phyloP scores from a whole-genome alignment of 2,888 invertebrate species.

The Sarcophaga variegata region DNA sequence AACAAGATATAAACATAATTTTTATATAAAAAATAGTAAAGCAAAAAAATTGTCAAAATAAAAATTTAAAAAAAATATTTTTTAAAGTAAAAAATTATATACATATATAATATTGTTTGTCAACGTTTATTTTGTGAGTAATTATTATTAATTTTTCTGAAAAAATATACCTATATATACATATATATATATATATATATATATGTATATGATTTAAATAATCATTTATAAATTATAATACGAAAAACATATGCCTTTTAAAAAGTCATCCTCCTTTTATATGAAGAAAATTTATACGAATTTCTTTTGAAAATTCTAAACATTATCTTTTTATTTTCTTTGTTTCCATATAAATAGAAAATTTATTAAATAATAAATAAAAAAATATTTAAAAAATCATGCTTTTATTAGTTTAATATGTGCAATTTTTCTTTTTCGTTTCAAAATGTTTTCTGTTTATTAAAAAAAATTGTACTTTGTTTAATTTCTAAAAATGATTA shows the following conservation, averaged over 20 bases:
- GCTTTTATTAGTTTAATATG: slow-evolving; percentile 70
- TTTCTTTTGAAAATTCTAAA: slow-evolving; percentile 68
- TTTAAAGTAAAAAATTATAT: slow-evolving; percentile 47
- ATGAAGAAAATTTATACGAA: slow-evolving; percentile 54
- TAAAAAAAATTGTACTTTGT: slow-evolving; percentile 63
- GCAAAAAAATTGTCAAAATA: slow-evolving; percentile 62
- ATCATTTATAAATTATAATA: slow-evolving; percentile 55
- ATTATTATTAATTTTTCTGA: slow-evolving; percentile 11
- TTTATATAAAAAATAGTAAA: slow-evolving; percentile 58
- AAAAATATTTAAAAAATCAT: slow-evolving; percentile 49
- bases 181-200: neutral
- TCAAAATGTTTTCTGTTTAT: slow-evolving; percentile 53
- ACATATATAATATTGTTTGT: slow-evolving; percentile 52
- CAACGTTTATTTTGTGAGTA: slow-evolving; percentile 53
- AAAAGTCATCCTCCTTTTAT: slow-evolving; percentile 63
- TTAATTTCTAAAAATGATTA: slow-evolving; percentile 51
- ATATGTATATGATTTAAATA: slow-evolving; percentile 52
- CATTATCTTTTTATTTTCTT: slow-evolving; percentile 27
- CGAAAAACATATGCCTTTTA: slow-evolving; percentile 57
- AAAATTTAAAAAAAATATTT: slow-evolving; percentile 54
- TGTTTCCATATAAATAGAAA: slow-evolving; percentile 65
- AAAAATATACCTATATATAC: slow-evolving; percentile 34
- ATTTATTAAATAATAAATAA: slow-evolving; percentile 58
- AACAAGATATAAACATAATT: slow-evolving; percentile 55
- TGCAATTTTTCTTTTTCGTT: slow-evolving; percentile 64